Evolutionary conservation across 2,888 invertebrate genomes (phyloP).

Genomic region (Melangyna quadrimaculata): DNA sequence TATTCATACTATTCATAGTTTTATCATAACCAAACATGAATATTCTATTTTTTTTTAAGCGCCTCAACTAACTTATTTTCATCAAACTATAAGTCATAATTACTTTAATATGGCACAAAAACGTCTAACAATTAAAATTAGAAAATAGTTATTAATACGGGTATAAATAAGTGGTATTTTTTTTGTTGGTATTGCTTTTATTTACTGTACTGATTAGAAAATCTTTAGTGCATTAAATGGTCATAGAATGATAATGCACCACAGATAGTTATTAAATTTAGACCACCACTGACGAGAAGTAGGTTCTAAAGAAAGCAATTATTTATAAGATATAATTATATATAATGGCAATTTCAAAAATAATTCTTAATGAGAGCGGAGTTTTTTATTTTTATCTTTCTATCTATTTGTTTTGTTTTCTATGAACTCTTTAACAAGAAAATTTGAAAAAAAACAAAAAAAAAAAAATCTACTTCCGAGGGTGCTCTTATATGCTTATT

Average conservation of each 20-base stretch:
- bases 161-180: background rate
- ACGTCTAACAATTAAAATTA: background rate
- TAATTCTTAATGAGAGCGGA: background rate
- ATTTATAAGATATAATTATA: background rate
- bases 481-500: too few relatives aligned
- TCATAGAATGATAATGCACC: background rate
- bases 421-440: background rate
- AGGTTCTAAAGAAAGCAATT: slow-evolving; percentile 14
- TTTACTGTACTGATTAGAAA: slow-evolving; percentile 22
- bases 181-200: background rate
- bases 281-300: background rate
- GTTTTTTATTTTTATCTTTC: background rate
- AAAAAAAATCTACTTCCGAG: too few relatives aligned
- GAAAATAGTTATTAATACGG: slow-evolving; percentile 31
- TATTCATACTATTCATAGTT: too few relatives aligned
- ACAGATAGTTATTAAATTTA: background rate
- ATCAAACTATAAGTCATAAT: slow-evolving; percentile 19
- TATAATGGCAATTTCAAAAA: background rate
- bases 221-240: slow-evolving; percentile 39
- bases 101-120: slow-evolving; percentile 2
- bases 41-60: background rate
- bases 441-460: background rate
- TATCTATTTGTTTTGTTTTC: background rate
- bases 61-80: slow-evolving; percentile 34
- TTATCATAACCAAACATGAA: background rate